Percentiles rank a stretch among this genome's conserved stretches.
Evolutionary conservation across 2,888 invertebrate genomes (phyloP).

Genomic region (Nymphalis polychloros): DNA sequence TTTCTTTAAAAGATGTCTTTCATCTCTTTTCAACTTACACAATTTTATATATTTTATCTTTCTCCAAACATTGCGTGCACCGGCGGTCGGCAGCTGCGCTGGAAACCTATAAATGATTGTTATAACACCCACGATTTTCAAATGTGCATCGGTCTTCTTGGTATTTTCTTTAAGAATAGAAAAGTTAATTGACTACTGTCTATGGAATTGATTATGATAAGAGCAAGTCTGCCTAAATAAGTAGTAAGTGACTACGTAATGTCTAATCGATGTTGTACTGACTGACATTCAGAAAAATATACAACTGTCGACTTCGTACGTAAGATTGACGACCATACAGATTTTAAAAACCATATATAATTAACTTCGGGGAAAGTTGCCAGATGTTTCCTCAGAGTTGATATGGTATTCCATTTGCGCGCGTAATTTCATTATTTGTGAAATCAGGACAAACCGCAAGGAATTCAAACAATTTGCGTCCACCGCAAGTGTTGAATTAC

Average conservation of each 20-base stretch:
- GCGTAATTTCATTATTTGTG: conserved; percentile 22
- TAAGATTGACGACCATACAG: not conserved
- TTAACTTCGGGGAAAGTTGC: conserved; percentile 2
- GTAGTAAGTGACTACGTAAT: no score
- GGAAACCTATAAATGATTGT: conserved; percentile 75
- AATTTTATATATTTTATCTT: conserved; percentile 75
- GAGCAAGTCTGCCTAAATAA: not conserved
- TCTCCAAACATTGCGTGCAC: conserved; percentile 77
- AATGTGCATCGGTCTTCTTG: conserved; percentile 57
- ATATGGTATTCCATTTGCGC: conserved; percentile 12
- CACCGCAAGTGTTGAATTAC: conserved; percentile 36
- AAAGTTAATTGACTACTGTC: conserved; percentile 12
- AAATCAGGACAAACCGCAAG: conserved; percentile 33
- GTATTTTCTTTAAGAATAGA: conserved; percentile 45
- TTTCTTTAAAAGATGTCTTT: conserved; percentile 65
- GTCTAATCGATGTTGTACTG: no score
- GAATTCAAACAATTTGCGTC: conserved; percentile 33
- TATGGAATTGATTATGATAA: conserved; percentile 10
- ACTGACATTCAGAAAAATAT: no score
- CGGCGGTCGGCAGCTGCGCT: conserved; percentile 75
- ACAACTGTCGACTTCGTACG: not conserved
- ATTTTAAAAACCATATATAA: not conserved
- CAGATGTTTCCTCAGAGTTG: conserved; percentile 2
- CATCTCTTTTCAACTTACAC: conserved; percentile 70
- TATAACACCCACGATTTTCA: conserved; percentile 65